Percentiles rank a stretch among this genome's conserved stretches.
Conservation (phyloP, 2,888 invertebrate species). For the Ophion ventricosus region DNA sequence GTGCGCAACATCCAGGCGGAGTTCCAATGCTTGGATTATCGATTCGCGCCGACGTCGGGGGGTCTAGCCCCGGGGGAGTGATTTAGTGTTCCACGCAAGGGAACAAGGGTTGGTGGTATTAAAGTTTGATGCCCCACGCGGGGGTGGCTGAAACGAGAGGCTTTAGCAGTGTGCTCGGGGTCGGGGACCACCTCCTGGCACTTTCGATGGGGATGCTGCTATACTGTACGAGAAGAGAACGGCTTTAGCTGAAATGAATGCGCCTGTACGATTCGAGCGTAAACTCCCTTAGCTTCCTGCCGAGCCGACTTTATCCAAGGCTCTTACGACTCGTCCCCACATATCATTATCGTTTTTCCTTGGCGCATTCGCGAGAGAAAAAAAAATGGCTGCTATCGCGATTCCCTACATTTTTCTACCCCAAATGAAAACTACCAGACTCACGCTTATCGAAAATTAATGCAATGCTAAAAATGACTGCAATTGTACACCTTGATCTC, state of each 20-base stretch:
- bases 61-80: constrained; percentile 57
- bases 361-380: background rate
- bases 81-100: constrained; percentile 57
- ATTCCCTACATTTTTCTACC: background rate
- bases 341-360: background rate
- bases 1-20: constrained; percentile 36
- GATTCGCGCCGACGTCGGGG: constrained; percentile 49
- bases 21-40: constrained; percentile 60
- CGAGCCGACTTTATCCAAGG: background rate
- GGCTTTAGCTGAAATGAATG: constrained; percentile 61
- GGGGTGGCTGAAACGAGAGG: constrained; percentile 31
- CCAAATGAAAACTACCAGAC: too few relatives aligned
- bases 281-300: constrained; percentile 10
- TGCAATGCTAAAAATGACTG: too few relatives aligned
- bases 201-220: constrained; percentile 41
- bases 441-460: too few relatives aligned
- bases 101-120: constrained; percentile 59
- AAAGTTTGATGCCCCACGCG: constrained; percentile 63
- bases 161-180: constrained; percentile 33
- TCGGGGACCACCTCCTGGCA: constrained; percentile 27
- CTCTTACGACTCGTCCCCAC: constrained; percentile 5
- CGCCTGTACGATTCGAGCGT: constrained; percentile 45
- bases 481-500: too few relatives aligned
- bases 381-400: background rate
- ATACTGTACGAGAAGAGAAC: constrained; percentile 15